Evolutionary conservation across 2,113 vertebrate species (phyloP).

Genomic region (Cinclus mexicanus): DNA sequence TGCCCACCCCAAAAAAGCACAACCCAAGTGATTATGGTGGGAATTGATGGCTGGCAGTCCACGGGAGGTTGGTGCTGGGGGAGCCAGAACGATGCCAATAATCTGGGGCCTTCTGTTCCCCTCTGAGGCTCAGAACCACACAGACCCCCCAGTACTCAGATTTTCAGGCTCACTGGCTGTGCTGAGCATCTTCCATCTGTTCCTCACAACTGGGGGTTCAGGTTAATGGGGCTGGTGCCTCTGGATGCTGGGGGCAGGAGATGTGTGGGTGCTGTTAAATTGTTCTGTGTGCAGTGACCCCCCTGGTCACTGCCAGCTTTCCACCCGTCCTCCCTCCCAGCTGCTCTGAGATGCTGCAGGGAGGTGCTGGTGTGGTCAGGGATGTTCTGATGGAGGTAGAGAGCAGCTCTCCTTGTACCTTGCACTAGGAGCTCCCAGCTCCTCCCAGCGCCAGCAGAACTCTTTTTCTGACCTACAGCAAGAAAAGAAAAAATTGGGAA

Average conservation of each 20-base stretch:
- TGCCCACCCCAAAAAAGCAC: not conserved
- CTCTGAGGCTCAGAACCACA: not conserved
- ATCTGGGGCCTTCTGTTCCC: not conserved
- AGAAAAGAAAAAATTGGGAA: not conserved
- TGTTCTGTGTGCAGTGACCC: not conserved
- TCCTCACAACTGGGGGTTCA: not conserved
- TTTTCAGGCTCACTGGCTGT: not conserved
- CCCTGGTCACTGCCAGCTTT: not conserved
- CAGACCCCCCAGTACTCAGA: not conserved
- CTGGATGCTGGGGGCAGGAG: not conserved
- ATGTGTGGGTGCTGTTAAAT: not conserved
- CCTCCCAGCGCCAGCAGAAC: not conserved
- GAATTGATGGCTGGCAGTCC: slow-evolving; percentile 50
- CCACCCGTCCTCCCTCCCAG: not conserved
- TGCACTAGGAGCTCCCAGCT: not conserved
- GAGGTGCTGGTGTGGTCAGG: not conserved
- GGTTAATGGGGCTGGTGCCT: not conserved
- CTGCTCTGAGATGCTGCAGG: not conserved
- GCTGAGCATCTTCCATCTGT: not conserved
- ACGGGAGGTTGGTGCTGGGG: slow-evolving; percentile 35
- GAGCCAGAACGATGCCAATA: slow-evolving; percentile 49
- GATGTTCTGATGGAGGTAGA: not conserved
- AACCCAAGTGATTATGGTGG: not conserved
- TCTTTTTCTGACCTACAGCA: not conserved
- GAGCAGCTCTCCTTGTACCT: not conserved